Conservation (phyloP, 1,140 invertebrate genomes). For the Pemphigus obesinymphae region DNA sequence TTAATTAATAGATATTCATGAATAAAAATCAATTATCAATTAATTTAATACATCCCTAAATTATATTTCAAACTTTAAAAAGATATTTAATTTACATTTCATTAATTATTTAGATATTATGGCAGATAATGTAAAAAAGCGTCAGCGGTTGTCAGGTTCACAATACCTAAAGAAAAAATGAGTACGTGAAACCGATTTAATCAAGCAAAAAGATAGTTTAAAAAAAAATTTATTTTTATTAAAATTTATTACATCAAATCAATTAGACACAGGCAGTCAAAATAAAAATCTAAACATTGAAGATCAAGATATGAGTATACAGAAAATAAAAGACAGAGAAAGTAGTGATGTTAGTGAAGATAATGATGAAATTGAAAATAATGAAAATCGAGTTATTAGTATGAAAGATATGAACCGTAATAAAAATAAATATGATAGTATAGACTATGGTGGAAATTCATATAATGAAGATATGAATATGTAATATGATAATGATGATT, state of each 20-base stretch:
- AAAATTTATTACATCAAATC: neutral
- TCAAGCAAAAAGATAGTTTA: too few relatives aligned
- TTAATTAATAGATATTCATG: too few relatives aligned
- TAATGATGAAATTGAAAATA: neutral
- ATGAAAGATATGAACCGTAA: neutral
- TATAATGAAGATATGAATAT: neutral
- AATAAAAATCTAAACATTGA: too few relatives aligned
- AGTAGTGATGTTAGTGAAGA: neutral
- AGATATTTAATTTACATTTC: neutral
- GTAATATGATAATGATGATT: neutral
- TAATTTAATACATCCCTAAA: too few relatives aligned
- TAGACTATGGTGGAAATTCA: neutral
- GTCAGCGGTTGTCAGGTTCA: too few relatives aligned
- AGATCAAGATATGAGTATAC: neutral
- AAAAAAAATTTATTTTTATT: neutral
- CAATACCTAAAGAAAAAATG: too few relatives aligned
- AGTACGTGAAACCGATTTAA: too few relatives aligned
- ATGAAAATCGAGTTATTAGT: neutral
- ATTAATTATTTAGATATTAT: too few relatives aligned
- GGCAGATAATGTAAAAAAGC: neutral
- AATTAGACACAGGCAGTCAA: too few relatives aligned
- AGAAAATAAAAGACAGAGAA: neutral
- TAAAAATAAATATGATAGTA: neutral
- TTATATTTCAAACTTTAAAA: too few relatives aligned
- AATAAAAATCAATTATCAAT: too few relatives aligned